Conservation (phyloP, 2,797 vertebrate genomes). For the Setipinna tenuifilis region DNA sequence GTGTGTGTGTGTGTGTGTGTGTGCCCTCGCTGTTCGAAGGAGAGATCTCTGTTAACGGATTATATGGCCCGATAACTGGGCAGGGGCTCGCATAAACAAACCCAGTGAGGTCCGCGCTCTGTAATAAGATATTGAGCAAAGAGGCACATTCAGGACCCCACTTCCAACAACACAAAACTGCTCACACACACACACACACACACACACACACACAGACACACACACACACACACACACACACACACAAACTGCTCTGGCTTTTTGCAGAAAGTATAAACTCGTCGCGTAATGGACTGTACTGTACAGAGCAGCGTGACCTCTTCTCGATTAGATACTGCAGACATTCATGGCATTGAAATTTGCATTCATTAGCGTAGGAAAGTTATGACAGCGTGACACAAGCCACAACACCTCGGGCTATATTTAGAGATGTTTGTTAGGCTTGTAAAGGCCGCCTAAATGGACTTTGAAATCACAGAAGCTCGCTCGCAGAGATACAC, state of each 20-base stretch:
- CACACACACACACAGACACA: too few species aligned
- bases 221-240: too few species aligned
- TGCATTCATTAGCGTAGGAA: not conserved
- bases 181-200: too few species aligned
- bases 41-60: slow-evolving; percentile 42
- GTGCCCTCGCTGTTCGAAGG: slow-evolving; percentile 27
- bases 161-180: not conserved
- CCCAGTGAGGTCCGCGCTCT: slow-evolving; percentile 44
- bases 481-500: not conserved
- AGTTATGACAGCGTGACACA: slow-evolving; percentile 19
- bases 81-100: slow-evolving; percentile 51
- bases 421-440: not conserved
- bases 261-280: not conserved
- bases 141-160: not conserved
- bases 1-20: too few species aligned
- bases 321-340: not conserved
- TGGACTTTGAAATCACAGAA: slow-evolving; percentile 5
- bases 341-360: slow-evolving; percentile 1
- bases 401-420: not conserved
- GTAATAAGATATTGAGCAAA: slow-evolving; percentile 26
- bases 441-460: not conserved
- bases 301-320: not conserved
- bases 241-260: not conserved
- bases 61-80: slow-evolving; percentile 39
- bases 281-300: not conserved